Evolutionary conservation across 2,113 vertebrate genomes (phyloP), one percentile per base, ranked within the genome.

Genomic region (Tragulus kanchil): DNA sequence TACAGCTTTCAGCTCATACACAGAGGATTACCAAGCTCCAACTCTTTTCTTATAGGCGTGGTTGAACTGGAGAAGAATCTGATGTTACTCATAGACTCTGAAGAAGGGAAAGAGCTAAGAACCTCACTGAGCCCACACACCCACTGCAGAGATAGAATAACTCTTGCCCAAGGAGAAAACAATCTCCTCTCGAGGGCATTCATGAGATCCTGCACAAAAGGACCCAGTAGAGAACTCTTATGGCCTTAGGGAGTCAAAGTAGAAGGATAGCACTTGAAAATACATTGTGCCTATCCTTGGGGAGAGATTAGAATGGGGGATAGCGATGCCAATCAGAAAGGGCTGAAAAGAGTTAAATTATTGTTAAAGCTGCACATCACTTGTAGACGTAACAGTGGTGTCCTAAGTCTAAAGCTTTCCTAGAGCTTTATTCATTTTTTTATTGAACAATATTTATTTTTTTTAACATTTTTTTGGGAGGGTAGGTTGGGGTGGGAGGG

Each of bases 191-290:
- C 6, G 4, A 45, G 21, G 13, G 31, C 25, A 7, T 36, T 58
- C 31, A 0, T 0, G 0, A 15, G 17, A 64, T 64, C 31, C 45
- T 85, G 13, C 1, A 25, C 25, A 5, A 11, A 26, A 26, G 62
- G 45, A 19, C 26, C 54, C n/a, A 67, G 12, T 9, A 23, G 21
- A 92, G 23, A 62, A 28, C 1, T 31, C 61, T n/a, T 8, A 62
- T 21, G 13, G 21, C 42, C 23, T 54, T 52, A 9, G 6, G 19
- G 10, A 86, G 28, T 89, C 28, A 9, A 23, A 82, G 15, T 23
- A 86, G 28, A 61, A 21, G 36, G 1, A 4, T 31, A 82, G 5
- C 13, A 16, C 17, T 71, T 52, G 14, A 17, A 64, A 71, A 56
- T 36, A 69, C 7, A 11, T 15, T 4, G 21, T 3, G 6, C 25